phyloP scores from a whole-genome alignment of 2,113 vertebrate genomes.

The Paraplagusia blochii region DNA sequence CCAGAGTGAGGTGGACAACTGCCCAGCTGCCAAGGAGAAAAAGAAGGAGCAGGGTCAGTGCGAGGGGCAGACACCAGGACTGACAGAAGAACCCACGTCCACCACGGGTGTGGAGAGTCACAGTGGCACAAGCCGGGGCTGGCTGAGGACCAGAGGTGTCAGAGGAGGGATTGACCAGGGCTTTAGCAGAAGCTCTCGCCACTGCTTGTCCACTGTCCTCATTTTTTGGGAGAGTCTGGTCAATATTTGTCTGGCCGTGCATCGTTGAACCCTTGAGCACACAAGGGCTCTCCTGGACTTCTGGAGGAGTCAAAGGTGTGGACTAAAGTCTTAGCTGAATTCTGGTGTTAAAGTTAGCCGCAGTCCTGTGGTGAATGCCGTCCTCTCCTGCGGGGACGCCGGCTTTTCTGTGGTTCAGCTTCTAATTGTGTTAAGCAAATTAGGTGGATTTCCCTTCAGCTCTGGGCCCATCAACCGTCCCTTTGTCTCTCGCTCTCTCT shows the following conservation, averaged over 20 bases:
- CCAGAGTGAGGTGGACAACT: conserved; percentile 73
- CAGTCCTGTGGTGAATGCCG: conserved; percentile 43
- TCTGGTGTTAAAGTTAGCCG: conserved; percentile 17
- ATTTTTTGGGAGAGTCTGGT: conserved; percentile 43
- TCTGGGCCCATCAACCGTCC: conserved; percentile 61
- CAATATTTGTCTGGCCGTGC: conserved; percentile 47
- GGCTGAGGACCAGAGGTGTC: conserved; percentile 28
- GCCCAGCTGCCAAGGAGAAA: conserved; percentile 82
- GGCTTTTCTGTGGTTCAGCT: conserved; percentile 63
- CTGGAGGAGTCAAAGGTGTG: conserved; percentile 20
- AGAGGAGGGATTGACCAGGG: conserved; percentile 40
- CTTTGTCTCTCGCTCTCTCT: conserved; percentile 24
- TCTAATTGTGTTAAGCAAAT: conserved; percentile 82
- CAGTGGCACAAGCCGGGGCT: conserved; percentile 39
- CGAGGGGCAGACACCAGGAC: conserved; percentile 62
- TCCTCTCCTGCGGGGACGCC: conserved; percentile 38
- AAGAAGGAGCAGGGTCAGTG: conserved; percentile 74
- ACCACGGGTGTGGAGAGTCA: conserved; percentile 38
- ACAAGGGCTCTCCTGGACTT: conserved; percentile 10
- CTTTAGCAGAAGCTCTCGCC: conserved; percentile 36
- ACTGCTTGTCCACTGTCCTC: conserved; percentile 42
- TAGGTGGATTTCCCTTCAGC: conserved; percentile 68
- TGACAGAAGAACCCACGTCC: conserved; percentile 38
- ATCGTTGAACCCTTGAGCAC: conserved; percentile 31
- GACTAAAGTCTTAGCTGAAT: conserved; percentile 12